Evolutionary conservation across 2,888 invertebrate genomes (phyloP).

Genomic region (Calephelis perditalis): DNA sequence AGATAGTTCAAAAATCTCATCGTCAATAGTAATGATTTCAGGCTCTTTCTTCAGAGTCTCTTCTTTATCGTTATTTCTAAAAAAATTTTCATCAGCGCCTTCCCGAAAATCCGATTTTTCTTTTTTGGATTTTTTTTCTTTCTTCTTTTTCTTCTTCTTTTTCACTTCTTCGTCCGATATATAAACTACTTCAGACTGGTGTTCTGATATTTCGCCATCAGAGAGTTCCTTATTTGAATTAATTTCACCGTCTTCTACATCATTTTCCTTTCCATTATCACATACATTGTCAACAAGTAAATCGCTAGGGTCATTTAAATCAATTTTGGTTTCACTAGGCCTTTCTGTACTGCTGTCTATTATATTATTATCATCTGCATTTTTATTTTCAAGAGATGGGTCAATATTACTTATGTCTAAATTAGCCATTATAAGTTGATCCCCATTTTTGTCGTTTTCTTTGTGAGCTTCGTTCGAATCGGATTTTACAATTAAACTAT

Average conservation of each 20-base stretch:
- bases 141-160: constrained; percentile 44
- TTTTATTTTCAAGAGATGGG: constrained; percentile 4
- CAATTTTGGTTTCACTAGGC: constrained; percentile 1
- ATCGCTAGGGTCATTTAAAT: constrained; percentile 1
- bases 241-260: constrained; percentile 28
- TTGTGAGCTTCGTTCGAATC: no score
- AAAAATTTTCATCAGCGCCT: constrained; percentile 53
- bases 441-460: constrained; percentile 6
- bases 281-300: not conserved
- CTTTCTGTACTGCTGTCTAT: constrained; percentile 11
- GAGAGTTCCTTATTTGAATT: constrained; percentile 40
- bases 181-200: constrained; percentile 67
- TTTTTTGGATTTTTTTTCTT: constrained; percentile 57
- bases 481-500: no score
- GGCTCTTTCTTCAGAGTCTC: constrained; percentile 11
- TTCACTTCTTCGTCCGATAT: constrained; percentile 65
- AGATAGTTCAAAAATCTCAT: constrained; percentile 58
- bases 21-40: constrained; percentile 16
- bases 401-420: not conserved
- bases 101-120: constrained; percentile 62
- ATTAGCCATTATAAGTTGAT: not conserved
- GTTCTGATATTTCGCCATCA: constrained; percentile 55
- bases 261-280: constrained; percentile 5
- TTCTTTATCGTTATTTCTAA: constrained; percentile 32
- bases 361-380: not conserved